These are phyloP conservation scores for Schizopygopsis malacanthus DNA, from an alignment of 2,797 vertebrate genomes.

Conservation along the genomic window DNA sequence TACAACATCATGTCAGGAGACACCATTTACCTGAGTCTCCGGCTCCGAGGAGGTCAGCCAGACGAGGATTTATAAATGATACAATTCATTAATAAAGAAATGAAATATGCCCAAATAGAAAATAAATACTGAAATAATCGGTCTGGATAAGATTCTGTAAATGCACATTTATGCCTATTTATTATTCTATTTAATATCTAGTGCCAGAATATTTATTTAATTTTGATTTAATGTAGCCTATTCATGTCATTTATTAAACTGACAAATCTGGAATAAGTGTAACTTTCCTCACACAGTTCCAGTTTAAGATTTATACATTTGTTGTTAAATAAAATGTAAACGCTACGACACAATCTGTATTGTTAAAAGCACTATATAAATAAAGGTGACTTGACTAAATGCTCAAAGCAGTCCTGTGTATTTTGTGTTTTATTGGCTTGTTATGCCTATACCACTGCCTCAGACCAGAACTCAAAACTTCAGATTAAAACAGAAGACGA, in stretches of 20 bases:
- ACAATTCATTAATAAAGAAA: neutral
- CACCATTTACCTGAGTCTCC: conserved; percentile 68
- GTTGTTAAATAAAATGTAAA: neutral
- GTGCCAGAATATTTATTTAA: too few relatives aligned
- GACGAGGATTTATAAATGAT: neutral
- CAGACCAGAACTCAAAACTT: neutral
- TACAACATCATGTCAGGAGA: conserved; percentile 61
- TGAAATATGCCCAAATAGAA: neutral
- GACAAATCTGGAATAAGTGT: neutral
- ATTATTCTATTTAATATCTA: too few relatives aligned
- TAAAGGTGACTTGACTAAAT: too few relatives aligned
- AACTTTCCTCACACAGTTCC: neutral
- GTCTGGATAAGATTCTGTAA: neutral
- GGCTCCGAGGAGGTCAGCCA: conserved; percentile 71
- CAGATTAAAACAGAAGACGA: too few relatives aligned
- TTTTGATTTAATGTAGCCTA: neutral
- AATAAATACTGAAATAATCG: neutral
- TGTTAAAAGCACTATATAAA: too few relatives aligned
- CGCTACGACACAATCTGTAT: too few relatives aligned
- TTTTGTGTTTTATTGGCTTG: neutral
- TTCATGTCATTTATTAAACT: neutral
- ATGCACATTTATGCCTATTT: too few relatives aligned
- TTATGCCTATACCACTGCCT: neutral
- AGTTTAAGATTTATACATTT: neutral
- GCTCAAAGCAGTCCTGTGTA: neutral